Evolutionary conservation across 2,888 invertebrate species (phyloP), one percentile per base, ranked within the genome.

Genomic region (Parnassius apollo): DNA sequence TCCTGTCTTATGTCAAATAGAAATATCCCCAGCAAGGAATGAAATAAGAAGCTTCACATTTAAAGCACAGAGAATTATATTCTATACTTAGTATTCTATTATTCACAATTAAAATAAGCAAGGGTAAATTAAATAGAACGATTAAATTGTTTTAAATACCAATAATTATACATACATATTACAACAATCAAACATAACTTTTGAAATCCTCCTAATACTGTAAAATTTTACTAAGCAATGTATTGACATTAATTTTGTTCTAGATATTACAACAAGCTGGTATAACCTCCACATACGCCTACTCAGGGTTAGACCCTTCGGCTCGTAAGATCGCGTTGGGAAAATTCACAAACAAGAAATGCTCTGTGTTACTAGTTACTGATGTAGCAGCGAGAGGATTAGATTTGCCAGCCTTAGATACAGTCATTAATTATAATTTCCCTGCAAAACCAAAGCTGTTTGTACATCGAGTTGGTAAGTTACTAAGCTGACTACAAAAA

Each of bases 321-420:
- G 99, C 99, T 0, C 93, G 99, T 74, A 99, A 98, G 92, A 98
- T 98, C 71, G 97, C 99, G 69, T 95, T 98, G 0, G 97, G 96
- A 0, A 96, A 97, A 79, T 99, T 99, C 86, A 94, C 95, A 51
- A 94, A 93, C 71, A 95, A 95, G 69, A 96, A 96, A 89, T 96
- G 95, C 1, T 94, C 94, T 25, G 96, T 98, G 18, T 91, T 99
- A 56, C 90, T 99, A 25, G 99, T 99, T 0, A 99, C 99, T 0
- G 99, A 99, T 87, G 95, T 99, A 1, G 99, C 99, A 0, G 99
- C 99, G 0, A 93, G 99, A 79, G 99, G 99, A 68, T 96, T 99
- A 64, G 99, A 99, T 83, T 96, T 99, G 75, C 99, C 99, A 0
- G 94, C 96, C 65, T 87, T 99, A 69, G 99, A 99, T 79, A 97